Percentiles rank a stretch among this genome's conserved stretches.
These are phyloP conservation scores for Girardinus metallicus DNA, from an alignment of 2,797 vertebrate species.

Conservation along the genomic window DNA sequence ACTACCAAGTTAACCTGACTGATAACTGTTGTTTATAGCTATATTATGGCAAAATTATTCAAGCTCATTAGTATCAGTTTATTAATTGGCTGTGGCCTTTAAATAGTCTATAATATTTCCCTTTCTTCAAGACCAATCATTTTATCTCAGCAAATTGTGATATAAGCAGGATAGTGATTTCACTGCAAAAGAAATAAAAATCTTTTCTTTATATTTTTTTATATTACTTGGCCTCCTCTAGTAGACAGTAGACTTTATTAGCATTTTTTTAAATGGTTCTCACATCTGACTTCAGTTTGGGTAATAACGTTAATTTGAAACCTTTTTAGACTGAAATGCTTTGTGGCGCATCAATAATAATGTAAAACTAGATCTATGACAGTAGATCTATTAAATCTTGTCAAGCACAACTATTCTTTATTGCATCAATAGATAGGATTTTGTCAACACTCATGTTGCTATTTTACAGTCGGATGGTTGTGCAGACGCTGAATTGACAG, in stretches of 20 bases:
- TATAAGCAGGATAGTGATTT: not conserved
- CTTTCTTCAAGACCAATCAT: too few relatives aligned
- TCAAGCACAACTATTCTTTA: slow-evolving; percentile 25
- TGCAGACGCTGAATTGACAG: slow-evolving; percentile 17
- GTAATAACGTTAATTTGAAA: not conserved
- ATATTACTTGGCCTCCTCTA: not conserved
- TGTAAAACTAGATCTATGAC: not conserved
- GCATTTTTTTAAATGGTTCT: not conserved
- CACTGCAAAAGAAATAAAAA: not conserved
- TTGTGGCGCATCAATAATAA: not conserved
- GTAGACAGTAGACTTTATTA: not conserved
- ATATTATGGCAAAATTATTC: too few relatives aligned
- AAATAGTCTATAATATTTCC: too few relatives aligned
- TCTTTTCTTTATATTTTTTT: not conserved
- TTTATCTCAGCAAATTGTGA: not conserved
- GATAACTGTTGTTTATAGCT: too few relatives aligned
- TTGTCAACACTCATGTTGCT: not conserved
- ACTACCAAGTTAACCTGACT: not conserved
- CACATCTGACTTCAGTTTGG: not conserved
- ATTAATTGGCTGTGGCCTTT: too few relatives aligned
- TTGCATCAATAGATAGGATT: not conserved
- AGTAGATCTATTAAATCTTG: not conserved
- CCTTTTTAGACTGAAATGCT: not conserved
- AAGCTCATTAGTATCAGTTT: too few relatives aligned
- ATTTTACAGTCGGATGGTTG: slow-evolving; percentile 6